Evolutionary conservation across 2,113 vertebrate genomes (phyloP), one percentile per base, ranked within the genome.

Genomic region (Eublepharis macularius): DNA sequence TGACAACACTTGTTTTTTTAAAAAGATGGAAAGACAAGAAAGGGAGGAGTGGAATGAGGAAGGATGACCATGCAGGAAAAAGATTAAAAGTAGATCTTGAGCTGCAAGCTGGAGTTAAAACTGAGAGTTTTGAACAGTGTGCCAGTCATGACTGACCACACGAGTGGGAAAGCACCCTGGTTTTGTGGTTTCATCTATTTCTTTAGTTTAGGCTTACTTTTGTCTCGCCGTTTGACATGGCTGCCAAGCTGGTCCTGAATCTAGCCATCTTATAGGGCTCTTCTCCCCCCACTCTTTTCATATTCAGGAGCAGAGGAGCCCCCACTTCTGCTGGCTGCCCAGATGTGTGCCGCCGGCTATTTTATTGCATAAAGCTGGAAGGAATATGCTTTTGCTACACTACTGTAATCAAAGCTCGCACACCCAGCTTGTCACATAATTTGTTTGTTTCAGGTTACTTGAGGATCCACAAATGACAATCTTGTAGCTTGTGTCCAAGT

Each of bases 361-460:
- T n/a, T 47, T 60, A 51, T 79, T 85, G 36, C 26, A 57, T 70
- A 70, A 85, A 78, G 36, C 66, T 85, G 76, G 39, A 79, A 63
- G 34, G n/a, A 72, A 72, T 79, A 85, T 12, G 49, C 66, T 60
- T 26, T 73, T 45, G 63, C 51, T 78, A 24, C 49, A 26, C 43
- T 57, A 68, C 36, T 54, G 14, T 43, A 45, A 54, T 60, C 8
- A 51, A 63, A 73, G 51, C 54, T 73, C 51, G 34, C 63, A 24
- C 16, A 32, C 73, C 68, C 54, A 85, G 72, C 84, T 54, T 34
- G 41, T 73, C 68, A 43, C 39, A 36, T 32, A 85, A 80, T 60
- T 63, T 73, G 68, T 85, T 80, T 73, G 41, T 41, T 73, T n/a
- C n/a, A 47, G 60, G 80, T 85, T 60, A 72, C 79, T 85, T 73